Conservation (phyloP, 2,113 vertebrate genomes). For the Vulpes lagopus region DNA sequence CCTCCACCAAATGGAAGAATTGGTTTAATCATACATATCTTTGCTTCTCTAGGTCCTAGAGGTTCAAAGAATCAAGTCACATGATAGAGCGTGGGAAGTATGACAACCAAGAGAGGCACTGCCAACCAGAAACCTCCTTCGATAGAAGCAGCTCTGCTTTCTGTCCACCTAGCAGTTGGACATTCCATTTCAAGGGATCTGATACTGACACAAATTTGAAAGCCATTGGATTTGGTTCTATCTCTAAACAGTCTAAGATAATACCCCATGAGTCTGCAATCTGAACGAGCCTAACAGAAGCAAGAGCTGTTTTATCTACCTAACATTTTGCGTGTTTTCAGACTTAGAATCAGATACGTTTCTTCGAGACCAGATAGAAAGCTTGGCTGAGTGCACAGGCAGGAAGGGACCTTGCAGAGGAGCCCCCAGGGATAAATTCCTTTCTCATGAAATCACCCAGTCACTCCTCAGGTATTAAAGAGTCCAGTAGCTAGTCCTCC, state of each 20-base stretch:
- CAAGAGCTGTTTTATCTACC: background rate
- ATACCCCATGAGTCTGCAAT: background rate
- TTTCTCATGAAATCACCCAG: background rate
- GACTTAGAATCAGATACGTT: background rate
- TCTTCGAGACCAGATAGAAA: background rate
- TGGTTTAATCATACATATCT: background rate
- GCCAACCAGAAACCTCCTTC: background rate
- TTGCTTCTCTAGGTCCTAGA: background rate
- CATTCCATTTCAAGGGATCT: slow-evolving; percentile 37
- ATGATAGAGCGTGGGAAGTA: background rate
- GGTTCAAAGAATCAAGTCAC: background rate
- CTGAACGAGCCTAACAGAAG: background rate
- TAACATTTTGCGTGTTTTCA: background rate
- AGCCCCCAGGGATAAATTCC: background rate
- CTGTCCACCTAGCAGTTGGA: background rate
- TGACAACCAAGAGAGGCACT: background rate
- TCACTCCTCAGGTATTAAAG: background rate
- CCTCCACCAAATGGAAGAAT: background rate
- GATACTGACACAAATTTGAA: background rate
- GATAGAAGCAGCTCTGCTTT: background rate
- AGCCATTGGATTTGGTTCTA: background rate
- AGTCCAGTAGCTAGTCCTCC: background rate
- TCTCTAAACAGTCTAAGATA: background rate
- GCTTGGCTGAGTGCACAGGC: background rate
- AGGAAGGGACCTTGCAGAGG: background rate